These are phyloP conservation scores for Uropetala carovei DNA, from an alignment of 2,888 invertebrate genomes.

Conservation along the genomic window DNA sequence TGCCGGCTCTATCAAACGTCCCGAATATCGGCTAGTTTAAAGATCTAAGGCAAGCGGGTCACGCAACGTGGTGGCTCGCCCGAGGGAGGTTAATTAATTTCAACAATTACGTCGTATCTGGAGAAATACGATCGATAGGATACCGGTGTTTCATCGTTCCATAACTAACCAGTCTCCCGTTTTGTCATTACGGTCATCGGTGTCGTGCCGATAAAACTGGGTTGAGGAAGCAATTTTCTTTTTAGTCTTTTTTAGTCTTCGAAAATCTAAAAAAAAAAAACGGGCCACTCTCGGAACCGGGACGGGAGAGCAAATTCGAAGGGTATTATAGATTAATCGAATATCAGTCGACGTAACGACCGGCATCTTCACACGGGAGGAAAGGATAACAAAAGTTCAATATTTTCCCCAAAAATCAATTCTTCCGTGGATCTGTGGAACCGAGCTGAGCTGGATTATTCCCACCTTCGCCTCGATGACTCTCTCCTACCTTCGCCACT, in stretches of 20 bases:
- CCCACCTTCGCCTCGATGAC: background rate
- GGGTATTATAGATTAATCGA: background rate
- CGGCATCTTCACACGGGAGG: background rate
- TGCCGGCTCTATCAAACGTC: background rate
- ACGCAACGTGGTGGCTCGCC: too few species aligned
- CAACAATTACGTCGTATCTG: background rate
- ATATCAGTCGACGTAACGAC: background rate
- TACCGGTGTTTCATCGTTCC: background rate
- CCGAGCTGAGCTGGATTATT: background rate
- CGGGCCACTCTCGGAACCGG: background rate
- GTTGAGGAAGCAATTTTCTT: background rate
- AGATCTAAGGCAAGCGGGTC: background rate
- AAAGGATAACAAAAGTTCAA: background rate
- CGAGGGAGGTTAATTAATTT: background rate
- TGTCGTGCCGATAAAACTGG: constrained; percentile 1
- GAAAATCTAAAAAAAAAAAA: background rate
- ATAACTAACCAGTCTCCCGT: background rate
- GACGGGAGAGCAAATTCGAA: background rate
- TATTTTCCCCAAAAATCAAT: constrained; percentile 5
- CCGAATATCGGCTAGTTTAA: background rate
- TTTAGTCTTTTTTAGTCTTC: background rate
- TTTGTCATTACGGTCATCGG: background rate
- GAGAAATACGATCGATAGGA: background rate
- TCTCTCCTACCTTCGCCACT: background rate
- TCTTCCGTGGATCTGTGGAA: background rate